Evolutionary conservation across 2,113 vertebrate species (phyloP).

Genomic region (Crotalus helleri): DNA sequence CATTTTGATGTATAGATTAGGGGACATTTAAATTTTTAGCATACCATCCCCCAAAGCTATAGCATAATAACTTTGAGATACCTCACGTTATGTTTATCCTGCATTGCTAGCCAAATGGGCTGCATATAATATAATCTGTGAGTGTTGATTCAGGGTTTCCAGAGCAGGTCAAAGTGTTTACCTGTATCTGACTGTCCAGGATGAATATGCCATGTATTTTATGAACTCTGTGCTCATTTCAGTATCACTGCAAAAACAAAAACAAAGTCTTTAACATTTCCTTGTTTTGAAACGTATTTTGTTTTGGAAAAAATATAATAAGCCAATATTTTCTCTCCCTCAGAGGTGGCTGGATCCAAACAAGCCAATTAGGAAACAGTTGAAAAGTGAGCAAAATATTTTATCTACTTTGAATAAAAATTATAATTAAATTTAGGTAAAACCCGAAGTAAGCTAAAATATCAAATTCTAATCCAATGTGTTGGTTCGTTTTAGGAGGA

Average conservation of each 20-base stretch:
- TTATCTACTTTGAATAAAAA: conserved; percentile 41
- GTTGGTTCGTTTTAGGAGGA: conserved; percentile 79
- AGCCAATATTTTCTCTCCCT: conserved; percentile 66
- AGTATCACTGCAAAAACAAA: not conserved
- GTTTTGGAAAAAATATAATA: conserved; percentile 25
- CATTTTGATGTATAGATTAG: not conserved
- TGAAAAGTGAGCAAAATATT: conserved; percentile 89
- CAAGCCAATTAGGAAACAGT: conserved; percentile 98
- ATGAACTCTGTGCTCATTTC: not conserved
- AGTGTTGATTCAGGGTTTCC: not conserved
- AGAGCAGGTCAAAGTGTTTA: not conserved
- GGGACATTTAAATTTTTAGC: not conserved
- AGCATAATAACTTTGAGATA: not conserved
- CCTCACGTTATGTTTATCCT: not conserved
- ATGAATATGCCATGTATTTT: not conserved
- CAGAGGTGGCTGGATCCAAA: conserved; percentile 98
- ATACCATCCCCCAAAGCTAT: not conserved
- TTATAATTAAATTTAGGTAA: not conserved
- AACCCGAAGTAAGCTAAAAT: conserved; percentile 11
- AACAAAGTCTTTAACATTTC: not conserved
- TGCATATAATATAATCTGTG: not conserved
- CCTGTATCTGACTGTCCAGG: not conserved
- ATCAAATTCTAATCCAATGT: conserved; percentile 62
- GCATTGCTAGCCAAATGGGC: no score
- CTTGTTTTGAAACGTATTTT: not conserved